Conservation (phyloP, 2,888 invertebrate genomes). For the Drosophila anceps region DNA sequence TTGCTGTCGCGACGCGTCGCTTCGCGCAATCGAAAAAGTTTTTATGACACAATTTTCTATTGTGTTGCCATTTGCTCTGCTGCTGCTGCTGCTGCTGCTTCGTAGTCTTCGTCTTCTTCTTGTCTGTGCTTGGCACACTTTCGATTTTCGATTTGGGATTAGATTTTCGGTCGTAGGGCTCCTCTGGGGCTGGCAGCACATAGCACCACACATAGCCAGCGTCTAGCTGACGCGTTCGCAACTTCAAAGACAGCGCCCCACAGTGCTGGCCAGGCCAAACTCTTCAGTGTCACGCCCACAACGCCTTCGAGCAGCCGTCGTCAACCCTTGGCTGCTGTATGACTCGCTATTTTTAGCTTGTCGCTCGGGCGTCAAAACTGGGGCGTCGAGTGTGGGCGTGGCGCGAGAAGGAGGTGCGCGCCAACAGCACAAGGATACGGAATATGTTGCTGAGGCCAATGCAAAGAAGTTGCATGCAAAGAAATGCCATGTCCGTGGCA, state of each 20-base stretch:
- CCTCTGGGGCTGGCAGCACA: constrained; percentile 8
- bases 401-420: constrained; percentile 19
- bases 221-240: constrained; percentile 26
- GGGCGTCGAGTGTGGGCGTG: constrained; percentile 61
- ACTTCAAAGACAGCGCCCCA: constrained; percentile 34
- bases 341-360: constrained; percentile 61
- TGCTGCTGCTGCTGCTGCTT: neutral
- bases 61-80: constrained; percentile 66
- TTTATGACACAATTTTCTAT: constrained; percentile 76
- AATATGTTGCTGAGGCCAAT: constrained; percentile 46
- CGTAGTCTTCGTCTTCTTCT: constrained; percentile 7
- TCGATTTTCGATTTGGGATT: constrained; percentile 76
- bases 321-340: constrained; percentile 35
- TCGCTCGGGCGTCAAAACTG: constrained; percentile 47
- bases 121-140: constrained; percentile 71
- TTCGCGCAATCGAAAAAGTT: constrained; percentile 77
- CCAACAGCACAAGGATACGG: constrained; percentile 67
- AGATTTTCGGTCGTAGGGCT: constrained; percentile 14
- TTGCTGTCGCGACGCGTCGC: constrained; percentile 61
- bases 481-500: constrained; percentile 47
- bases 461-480: constrained; percentile 70
- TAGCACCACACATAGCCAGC: constrained; percentile 1
- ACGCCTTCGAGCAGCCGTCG: constrained; percentile 3
- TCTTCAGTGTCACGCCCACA: constrained; percentile 11
- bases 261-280: constrained; percentile 12